Conservation (phyloP, 2,888 invertebrate genomes). For the Aphidius colemani region DNA sequence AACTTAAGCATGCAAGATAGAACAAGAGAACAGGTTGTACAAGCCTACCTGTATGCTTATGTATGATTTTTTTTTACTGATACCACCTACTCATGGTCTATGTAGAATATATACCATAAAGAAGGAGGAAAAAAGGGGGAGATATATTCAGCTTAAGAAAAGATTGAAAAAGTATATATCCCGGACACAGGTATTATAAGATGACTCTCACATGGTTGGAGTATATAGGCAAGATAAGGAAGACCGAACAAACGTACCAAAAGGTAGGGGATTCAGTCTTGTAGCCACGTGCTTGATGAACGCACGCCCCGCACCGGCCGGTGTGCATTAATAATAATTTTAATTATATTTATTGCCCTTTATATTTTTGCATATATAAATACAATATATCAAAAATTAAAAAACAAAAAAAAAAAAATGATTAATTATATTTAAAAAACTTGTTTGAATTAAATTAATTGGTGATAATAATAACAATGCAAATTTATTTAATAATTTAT, state of each 20-base stretch:
- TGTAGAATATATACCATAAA: not conserved
- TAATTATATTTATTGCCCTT: not conserved
- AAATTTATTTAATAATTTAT: not conserved
- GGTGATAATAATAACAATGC: not conserved
- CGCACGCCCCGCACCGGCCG: slow-evolving; percentile 57
- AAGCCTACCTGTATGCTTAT: not conserved
- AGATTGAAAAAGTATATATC: slow-evolving; percentile 2
- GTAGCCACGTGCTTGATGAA: slow-evolving; percentile 59
- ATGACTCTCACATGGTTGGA: slow-evolving; percentile 36
- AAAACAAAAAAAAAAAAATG: not conserved
- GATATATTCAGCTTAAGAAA: not conserved
- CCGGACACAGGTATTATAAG: slow-evolving; percentile 13
- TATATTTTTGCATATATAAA: not conserved
- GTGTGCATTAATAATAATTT: slow-evolving; percentile 30
- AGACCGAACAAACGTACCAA: slow-evolving; percentile 51
- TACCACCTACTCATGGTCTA: not conserved
- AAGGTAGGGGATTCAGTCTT: slow-evolving; percentile 59
- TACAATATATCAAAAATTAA: not conserved
- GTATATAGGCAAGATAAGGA: slow-evolving; percentile 48
- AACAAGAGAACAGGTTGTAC: too few relatives aligned
- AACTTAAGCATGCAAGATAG: too few relatives aligned
- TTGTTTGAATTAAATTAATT: not conserved
- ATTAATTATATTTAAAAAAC: not conserved
- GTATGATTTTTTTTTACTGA: not conserved
- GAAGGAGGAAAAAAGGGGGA: not conserved